Conservation (phyloP, 2,888 invertebrate genomes). For the Cyclophora albipunctata region DNA sequence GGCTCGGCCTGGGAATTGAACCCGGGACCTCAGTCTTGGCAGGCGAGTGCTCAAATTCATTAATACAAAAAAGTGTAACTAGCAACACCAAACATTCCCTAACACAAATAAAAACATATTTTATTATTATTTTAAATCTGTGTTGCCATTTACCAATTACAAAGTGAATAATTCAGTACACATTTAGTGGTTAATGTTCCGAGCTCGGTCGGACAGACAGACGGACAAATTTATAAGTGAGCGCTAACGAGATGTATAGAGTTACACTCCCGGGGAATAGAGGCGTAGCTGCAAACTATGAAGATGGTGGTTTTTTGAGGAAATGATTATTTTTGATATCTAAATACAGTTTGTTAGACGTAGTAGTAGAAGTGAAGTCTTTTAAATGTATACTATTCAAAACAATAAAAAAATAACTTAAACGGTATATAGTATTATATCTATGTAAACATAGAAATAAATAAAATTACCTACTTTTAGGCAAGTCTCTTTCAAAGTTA, state of each 20-base stretch:
- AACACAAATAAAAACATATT: too few species aligned
- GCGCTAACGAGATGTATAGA: slow-evolving; percentile 54
- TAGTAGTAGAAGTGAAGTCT: too few species aligned
- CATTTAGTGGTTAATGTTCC: slow-evolving; percentile 30
- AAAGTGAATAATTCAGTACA: slow-evolving; percentile 28
- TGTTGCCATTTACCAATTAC: slow-evolving; percentile 35
- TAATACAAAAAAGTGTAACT: too few species aligned
- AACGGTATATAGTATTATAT: too few species aligned
- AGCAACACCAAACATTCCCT: too few species aligned
- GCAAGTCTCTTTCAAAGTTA: background rate
- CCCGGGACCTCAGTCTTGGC: too few species aligned
- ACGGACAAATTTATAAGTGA: slow-evolving; percentile 60
- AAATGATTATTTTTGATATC: background rate
- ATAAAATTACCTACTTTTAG: background rate
- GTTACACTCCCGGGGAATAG: slow-evolving; percentile 8
- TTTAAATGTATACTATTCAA: too few species aligned
- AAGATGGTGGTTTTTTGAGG: background rate
- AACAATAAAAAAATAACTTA: too few species aligned
- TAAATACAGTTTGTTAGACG: background rate
- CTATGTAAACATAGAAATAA: background rate
- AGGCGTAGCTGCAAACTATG: slow-evolving; percentile 13
- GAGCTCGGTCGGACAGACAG: slow-evolving; percentile 30
- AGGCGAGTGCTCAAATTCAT: too few species aligned
- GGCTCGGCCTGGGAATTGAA: too few species aligned
- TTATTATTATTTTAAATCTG: slow-evolving; percentile 1